Base-by-base conservation (phyloP, 1,140 invertebrate species). In the Lepidurus couesii region DNA sequence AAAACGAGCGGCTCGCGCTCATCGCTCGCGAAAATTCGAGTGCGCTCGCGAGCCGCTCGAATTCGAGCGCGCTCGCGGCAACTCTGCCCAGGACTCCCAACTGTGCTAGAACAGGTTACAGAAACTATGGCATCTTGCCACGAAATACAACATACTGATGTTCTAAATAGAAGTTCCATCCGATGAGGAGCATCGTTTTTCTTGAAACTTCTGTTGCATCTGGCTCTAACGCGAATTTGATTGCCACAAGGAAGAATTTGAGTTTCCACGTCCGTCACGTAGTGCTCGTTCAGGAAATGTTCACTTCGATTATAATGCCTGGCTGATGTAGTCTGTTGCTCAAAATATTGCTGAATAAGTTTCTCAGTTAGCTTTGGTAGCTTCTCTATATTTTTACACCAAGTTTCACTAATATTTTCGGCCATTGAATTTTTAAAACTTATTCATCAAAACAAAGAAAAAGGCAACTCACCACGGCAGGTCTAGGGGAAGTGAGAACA, bases 301-400 rank as follows among this genome's bases (percentile, higher is more conserved):
- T 76, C 75, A 42, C 75, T 76, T 76, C 75, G 75, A 44, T 26
- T 76, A 42, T 26, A 5, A 76, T 76, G 75, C 16, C 75, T 24
- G n/a, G 21, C 42, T n/a, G 75, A 76, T 26, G 75, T 26, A 21
- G n/a, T 26, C 34, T 24, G 42, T 26, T 26, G 42, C 9, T 26
- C 24, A 76, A 76, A 76, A 43, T 26, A 76, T 76, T 76, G n/a
- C n/a, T 76, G 42, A 43, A 76, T 76, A 42, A 76, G 42, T 9
- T 24, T 21, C 42, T 76, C n/a, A 42, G 21, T n/a, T 11, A 76
- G 42, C 75, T 42, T 76, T 42, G 75, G 75, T 16, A 76, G 75
- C n/a, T 76, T 76, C 42, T 26, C 75, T 42, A 76, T 47, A 47
- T 16, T 10, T 47, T 47, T 47, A 9, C 9, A 47, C 45, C 8